Evolutionary conservation across 2,888 invertebrate genomes (phyloP), one percentile per base, ranked within the genome.

Genomic region (Drosophila prostipennis): DNA sequence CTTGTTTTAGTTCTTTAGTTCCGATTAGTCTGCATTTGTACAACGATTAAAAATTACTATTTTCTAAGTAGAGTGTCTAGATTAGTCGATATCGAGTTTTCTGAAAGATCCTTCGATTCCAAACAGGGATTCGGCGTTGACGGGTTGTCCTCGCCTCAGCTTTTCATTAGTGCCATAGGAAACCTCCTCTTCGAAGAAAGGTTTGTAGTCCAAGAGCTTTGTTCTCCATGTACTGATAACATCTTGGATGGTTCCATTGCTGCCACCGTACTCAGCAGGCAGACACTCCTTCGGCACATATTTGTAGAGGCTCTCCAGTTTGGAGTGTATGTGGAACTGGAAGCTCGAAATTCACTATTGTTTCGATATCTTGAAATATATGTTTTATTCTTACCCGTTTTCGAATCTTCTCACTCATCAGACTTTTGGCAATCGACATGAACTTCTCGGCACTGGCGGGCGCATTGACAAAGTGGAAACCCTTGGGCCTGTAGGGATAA

Each of bases 211-310:
- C 3, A 84, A 32, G 4, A 92, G 70, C 67, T 91, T 91, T 8
- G 89, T 82, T 53, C 90, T 89, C 92, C 92, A 92, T 6, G 83
- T 81, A 40, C 90, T 79, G 16, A 91, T 79, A n/a, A 91, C 88
- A 64, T 90, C 88, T 58, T 90, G 82, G 16, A 94, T 85, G 60
- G 93, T 92, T 77, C 93, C 93, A 76, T 93, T 94, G 37, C 93
- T 93, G 52, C 96, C 96, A 10, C 95, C 95, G 82, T 95, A 95
- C 88, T 96, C 95, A 2, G 87, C 91, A 1, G 95, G 95, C 49
- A 96, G 90, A 48, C 94, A 92, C 16, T 93, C 93, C 85, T 93
- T 93, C 1, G 95, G 94, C 49, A 95, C 92, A 68, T 93, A 85
- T 76, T 94, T 92, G 81, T 94, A 94, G 42, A 96, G 91, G n/a